phyloP scores from a whole-genome alignment of 2,113 vertebrate species.

The Vimba vimba region DNA sequence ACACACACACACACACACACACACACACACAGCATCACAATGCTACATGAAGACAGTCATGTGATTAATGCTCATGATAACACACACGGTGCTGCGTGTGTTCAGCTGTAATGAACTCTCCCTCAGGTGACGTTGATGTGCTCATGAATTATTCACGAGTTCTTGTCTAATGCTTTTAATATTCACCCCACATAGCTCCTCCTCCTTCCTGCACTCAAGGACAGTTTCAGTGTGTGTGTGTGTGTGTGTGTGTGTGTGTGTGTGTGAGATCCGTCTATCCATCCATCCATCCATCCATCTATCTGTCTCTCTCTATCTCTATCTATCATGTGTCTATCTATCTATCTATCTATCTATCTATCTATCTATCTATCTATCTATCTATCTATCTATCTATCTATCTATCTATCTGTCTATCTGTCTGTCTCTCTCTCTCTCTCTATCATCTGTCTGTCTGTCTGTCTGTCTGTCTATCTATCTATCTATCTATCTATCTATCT shows the following conservation, averaged over 20 bases:
- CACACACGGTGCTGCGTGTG: slow-evolving; percentile 4
- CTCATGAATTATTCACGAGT: slow-evolving; percentile 58
- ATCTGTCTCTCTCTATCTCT: accelerated
- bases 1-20: neutral
- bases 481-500: neutral
- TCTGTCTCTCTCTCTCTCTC: neutral
- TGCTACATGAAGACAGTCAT: slow-evolving; percentile 34
- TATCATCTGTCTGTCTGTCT: neutral
- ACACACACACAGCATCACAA: slow-evolving; percentile 8
- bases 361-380: neutral
- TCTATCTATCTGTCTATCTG: neutral
- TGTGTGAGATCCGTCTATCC: neutral
- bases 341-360: no score
- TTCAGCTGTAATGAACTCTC: slow-evolving; percentile 22
- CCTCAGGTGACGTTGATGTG: slow-evolving; percentile 19
- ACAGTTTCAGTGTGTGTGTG: slow-evolving; percentile 9
- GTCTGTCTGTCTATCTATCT: neutral
- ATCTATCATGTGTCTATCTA: neutral
- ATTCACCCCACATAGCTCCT: slow-evolving; percentile 42
- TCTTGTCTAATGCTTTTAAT: slow-evolving; percentile 43
- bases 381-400: neutral
- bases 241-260: no score
- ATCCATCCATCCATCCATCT: neutral
- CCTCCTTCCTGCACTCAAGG: slow-evolving; percentile 44
- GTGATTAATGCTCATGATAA: neutral